These are phyloP conservation scores for Muraenolepis orangiensis DNA, from an alignment of 2,797 vertebrate genomes.

Conservation along the genomic window DNA sequence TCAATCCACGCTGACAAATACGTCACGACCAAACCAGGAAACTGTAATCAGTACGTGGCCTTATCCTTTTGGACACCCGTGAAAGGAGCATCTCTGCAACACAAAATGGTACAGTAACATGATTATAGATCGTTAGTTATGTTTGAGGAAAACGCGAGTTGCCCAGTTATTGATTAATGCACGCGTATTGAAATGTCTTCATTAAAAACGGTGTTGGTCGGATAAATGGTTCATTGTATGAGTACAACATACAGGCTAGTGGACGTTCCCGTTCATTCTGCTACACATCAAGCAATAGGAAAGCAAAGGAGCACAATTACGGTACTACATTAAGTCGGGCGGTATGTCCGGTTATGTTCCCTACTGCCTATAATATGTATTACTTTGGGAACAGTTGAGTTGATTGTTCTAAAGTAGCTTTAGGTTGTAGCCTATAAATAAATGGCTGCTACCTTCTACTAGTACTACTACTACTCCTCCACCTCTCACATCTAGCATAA, in stretches of 20 bases:
- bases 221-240: background rate
- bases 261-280: background rate
- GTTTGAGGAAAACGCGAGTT: background rate
- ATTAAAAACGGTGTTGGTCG: background rate
- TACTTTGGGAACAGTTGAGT: background rate
- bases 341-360: background rate
- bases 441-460: background rate
- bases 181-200: background rate
- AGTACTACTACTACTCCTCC: background rate
- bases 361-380: background rate
- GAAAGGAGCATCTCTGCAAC: constrained; percentile 22
- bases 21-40: constrained; percentile 59
- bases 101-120: constrained; percentile 57
- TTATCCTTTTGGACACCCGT: constrained; percentile 42
- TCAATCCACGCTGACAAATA: fast-evolving
- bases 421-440: background rate
- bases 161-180: background rate
- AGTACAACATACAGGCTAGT: background rate
- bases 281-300: background rate
- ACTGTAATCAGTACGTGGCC: constrained; percentile 66
- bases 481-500: too few species aligned
- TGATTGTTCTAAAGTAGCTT: background rate
- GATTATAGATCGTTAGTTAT: background rate
- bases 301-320: too few species aligned
- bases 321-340: too few species aligned